A percentile compares a stretch with the other conserved stretches of the same genome.
phyloP scores from a whole-genome alignment of 2,113 vertebrate species.

The Leptodactylus fuscus region DNA sequence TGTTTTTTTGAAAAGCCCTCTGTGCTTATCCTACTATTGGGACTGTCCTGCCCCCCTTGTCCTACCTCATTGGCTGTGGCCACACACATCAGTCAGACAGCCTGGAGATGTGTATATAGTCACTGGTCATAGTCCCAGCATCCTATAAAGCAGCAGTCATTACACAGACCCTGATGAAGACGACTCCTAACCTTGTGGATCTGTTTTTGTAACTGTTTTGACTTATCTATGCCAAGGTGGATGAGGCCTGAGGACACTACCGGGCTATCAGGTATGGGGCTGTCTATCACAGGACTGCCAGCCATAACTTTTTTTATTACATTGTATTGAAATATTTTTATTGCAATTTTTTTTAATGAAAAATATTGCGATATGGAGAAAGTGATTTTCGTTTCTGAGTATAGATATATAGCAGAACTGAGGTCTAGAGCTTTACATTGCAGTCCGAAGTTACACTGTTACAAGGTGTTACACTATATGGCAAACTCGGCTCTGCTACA shows the following conservation, averaged over 20 bases:
- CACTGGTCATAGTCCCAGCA: neutral
- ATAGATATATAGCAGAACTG: neutral
- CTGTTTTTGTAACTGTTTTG: neutral
- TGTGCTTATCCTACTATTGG: neutral
- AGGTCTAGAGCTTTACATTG: too few species aligned
- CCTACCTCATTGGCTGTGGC: slow-evolving; percentile 62
- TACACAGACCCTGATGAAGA: fast-evolving
- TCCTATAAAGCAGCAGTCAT: neutral
- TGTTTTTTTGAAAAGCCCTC: slow-evolving; percentile 21
- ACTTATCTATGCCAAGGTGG: neutral
- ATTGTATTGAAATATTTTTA: too few species aligned
- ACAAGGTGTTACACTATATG: too few species aligned
- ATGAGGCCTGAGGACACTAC: neutral
- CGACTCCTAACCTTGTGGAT: slow-evolving; percentile 5
- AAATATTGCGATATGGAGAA: too few species aligned
- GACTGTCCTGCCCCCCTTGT: slow-evolving; percentile 57
- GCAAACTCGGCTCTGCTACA: neutral
- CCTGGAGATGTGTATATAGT: slow-evolving; percentile 60
- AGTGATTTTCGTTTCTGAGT: too few species aligned
- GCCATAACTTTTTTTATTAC: neutral
- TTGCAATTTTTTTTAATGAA: too few species aligned
- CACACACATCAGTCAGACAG: slow-evolving; percentile 20
- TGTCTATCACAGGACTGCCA: neutral
- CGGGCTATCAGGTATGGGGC: neutral
- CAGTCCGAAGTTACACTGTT: too few species aligned